Evolutionary conservation across 1,140 invertebrate species (phyloP).

Genomic region (Ephestia elutella): DNA sequence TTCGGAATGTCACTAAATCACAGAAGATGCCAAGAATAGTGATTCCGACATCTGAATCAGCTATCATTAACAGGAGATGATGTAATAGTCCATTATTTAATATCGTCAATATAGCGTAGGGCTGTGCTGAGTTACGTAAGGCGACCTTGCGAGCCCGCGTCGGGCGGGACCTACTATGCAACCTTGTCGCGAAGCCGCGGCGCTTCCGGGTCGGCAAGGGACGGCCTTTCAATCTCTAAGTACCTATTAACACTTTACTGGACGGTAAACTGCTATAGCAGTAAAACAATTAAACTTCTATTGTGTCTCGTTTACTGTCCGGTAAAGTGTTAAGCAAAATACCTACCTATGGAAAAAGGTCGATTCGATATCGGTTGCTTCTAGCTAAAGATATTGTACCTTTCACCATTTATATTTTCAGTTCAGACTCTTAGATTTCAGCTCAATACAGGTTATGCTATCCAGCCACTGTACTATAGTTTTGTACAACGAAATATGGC

Average conservation of each 20-base stretch:
- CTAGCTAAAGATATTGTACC: not conserved
- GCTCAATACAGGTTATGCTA: no score
- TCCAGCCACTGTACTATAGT: no score
- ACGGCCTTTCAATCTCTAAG: slow-evolving; percentile 36
- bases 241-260: no score
- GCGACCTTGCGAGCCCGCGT: slow-evolving; percentile 25
- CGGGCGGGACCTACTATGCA: slow-evolving; percentile 12
- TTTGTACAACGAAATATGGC: no score
- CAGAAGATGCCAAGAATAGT: not conserved
- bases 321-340: slow-evolving; percentile 1
- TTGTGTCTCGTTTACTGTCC: no score
- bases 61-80: not conserved
- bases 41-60: not conserved
- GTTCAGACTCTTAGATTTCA: no score
- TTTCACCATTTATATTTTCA: not conserved
- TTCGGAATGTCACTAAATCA: no score
- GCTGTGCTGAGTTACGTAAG: slow-evolving; percentile 50
- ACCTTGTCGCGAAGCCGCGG: slow-evolving; percentile 28
- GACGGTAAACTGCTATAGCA: no score
- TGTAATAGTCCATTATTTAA: not conserved
- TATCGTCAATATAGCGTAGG: slow-evolving; percentile 18
- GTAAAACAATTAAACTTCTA: no score
- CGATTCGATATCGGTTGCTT: not conserved
- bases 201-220: slow-evolving; percentile 55
- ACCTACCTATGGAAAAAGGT: slow-evolving; percentile 9